phyloP scores from a whole-genome alignment of 2,797 vertebrate species.

The Tenualosa ilisha region DNA sequence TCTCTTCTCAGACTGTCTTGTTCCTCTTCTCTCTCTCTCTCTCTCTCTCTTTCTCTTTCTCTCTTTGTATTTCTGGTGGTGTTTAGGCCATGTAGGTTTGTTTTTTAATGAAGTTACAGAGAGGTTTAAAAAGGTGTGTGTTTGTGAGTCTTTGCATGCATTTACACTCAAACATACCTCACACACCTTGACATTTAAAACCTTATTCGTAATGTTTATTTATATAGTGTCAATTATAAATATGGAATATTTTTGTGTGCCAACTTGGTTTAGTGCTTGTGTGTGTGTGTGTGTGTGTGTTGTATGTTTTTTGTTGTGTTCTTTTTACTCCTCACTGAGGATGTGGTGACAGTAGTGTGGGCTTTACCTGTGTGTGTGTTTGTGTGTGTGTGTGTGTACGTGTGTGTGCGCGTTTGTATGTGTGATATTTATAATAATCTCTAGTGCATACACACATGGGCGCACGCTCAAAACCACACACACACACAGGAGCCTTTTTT shows the following conservation, averaged over 20 bases:
- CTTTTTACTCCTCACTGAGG: neutral
- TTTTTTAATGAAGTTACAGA: too few relatives aligned
- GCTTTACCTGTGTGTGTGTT: neutral
- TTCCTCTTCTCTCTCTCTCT: too few relatives aligned
- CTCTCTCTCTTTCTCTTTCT: too few relatives aligned
- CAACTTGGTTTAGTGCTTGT: neutral
- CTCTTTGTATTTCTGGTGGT: too few relatives aligned
- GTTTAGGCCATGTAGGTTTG: too few relatives aligned
- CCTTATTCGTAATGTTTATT: neutral
- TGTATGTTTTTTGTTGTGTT: neutral
- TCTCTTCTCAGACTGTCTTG: too few relatives aligned
- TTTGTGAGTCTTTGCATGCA: neutral
- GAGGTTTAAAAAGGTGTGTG: neutral
- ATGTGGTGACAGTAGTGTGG: neutral
- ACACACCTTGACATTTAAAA: neutral
- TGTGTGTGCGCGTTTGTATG: neutral
- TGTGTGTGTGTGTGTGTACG: neutral
- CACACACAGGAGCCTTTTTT: neutral
- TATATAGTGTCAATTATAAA: neutral
- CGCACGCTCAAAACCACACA: neutral
- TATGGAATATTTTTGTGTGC: neutral
- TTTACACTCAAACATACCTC: neutral
- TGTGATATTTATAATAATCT: slow-evolving; percentile 26
- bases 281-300: neutral
- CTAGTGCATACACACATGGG: neutral